Evolutionary conservation across 2,113 vertebrate species (phyloP).

Genomic region (Rhea americana): DNA sequence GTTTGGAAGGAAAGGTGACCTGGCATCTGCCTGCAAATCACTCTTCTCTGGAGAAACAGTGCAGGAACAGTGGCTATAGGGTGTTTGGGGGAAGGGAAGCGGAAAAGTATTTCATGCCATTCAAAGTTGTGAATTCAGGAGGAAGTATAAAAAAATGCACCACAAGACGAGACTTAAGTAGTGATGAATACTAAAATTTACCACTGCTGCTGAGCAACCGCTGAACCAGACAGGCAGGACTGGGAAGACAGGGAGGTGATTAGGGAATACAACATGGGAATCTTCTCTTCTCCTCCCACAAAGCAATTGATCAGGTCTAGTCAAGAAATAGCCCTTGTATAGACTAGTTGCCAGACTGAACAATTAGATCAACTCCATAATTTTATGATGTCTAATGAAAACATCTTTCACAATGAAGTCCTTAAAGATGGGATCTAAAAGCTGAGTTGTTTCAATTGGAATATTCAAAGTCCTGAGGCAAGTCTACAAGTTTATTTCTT

Average conservation of each 20-base stretch:
- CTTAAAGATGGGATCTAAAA: slow-evolving; percentile 19
- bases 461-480: neutral
- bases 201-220: slow-evolving; percentile 19
- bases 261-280: slow-evolving; percentile 37
- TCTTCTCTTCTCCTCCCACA: slow-evolving; percentile 41
- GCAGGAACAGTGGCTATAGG: neutral
- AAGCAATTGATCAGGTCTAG: slow-evolving; percentile 37
- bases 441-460: neutral
- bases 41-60: neutral
- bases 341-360: neutral
- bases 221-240: slow-evolving; percentile 13
- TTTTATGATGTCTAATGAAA: slow-evolving; percentile 47
- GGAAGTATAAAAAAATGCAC: neutral
- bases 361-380: slow-evolving; percentile 53
- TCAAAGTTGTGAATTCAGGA: neutral
- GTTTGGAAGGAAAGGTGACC: neutral
- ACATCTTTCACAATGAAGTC: slow-evolving; percentile 18
- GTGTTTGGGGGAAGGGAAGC: neutral
- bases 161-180: neutral
- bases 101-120: neutral
- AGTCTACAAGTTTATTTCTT: neutral
- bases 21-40: neutral
- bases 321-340: slow-evolving; percentile 37
- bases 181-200: neutral
- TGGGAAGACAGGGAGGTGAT: slow-evolving; percentile 20